Base-by-base conservation (phyloP, 2,888 invertebrate genomes). In the Xanthostigma xanthostigma region DNA sequence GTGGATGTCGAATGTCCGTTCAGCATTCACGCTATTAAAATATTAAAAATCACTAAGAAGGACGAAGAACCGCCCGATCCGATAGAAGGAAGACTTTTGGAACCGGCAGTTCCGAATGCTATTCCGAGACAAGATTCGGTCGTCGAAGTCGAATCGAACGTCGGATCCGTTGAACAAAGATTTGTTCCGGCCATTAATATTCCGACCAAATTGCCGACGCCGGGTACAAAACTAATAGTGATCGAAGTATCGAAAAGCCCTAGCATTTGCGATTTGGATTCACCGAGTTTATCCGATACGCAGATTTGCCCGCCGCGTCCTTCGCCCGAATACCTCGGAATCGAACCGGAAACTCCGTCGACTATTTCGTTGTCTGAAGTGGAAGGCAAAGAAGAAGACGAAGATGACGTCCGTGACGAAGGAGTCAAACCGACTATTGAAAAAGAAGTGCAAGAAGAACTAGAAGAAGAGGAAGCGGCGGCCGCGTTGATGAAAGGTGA, bases 251-350 rank as follows among this genome's bases (percentile, higher is more conserved):
- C 13, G 17, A 41, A 36, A 43, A 27, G 27, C 27, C 55, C 59
- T 17, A 54, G 54, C 9, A 57, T 66, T 5, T 62, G 62, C 5
- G 67, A 68, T 59, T 58, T 77, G 62, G 76, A 77, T 58, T 76
- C 76, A 34, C 75, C 77, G 27, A 75, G 75, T 59, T 68, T 77
- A 54, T 75, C 76, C 41, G 76, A 75, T 60, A 77, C 77, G 44
- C 76, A 77, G 58, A 70, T 74, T 56, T 66, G 70, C 39, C 73
- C 66, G 49, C 71, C 64, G 52, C 71, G 67, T 71, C 72, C 66
- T 48, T 62, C 60, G 59, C 70, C 67, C 54, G n/a, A 36, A 9
- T 50, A 39, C 13, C n/a, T 33, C 34, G n/a, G 9, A 51, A 58
- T 59, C 36, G 53, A 53, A 6, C 55, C 54, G 11, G 53, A 54